Conservation (phyloP, 2,797 vertebrate genomes). For the Melanotaenia pygmaea region DNA sequence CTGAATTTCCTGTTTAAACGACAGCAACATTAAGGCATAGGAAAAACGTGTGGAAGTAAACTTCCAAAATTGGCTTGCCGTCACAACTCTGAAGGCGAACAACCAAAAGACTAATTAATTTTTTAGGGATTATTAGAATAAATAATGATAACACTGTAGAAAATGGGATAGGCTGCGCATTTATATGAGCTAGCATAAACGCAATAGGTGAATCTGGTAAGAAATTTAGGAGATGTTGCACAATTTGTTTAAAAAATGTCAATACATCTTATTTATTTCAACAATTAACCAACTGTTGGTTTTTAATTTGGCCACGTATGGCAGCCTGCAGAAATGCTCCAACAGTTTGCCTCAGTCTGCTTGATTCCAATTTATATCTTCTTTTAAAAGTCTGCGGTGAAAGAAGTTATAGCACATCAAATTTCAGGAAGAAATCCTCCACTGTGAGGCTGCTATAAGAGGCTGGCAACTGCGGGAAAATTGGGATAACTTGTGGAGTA, state of each 20-base stretch:
- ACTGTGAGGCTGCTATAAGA: slow-evolving; percentile 14
- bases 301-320: not conserved
- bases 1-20: slow-evolving; percentile 39
- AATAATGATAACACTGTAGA: slow-evolving; percentile 25
- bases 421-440: slow-evolving; percentile 30
- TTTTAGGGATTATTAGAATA: slow-evolving; percentile 36
- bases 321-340: slow-evolving; percentile 42
- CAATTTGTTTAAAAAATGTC: not conserved
- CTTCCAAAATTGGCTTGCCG: not conserved
- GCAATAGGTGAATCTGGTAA: not conserved
- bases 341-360: slow-evolving; percentile 11
- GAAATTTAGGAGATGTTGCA: not conserved
- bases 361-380: not conserved
- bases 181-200: not conserved
- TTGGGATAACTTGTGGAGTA: slow-evolving; percentile 9
- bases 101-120: slow-evolving; percentile 48
- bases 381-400: slow-evolving; percentile 30
- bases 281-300: not conserved
- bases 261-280: not conserved
- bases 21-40: slow-evolving; percentile 32
- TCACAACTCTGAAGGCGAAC: slow-evolving; percentile 3
- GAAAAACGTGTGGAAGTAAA: slow-evolving; percentile 26
- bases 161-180: slow-evolving; percentile 4
- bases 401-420: slow-evolving; percentile 29
- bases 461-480: not conserved